phyloP scores from a whole-genome alignment of 37 sponge, comb jelly and placozoan species.

The Ephydatia muelleri region DNA sequence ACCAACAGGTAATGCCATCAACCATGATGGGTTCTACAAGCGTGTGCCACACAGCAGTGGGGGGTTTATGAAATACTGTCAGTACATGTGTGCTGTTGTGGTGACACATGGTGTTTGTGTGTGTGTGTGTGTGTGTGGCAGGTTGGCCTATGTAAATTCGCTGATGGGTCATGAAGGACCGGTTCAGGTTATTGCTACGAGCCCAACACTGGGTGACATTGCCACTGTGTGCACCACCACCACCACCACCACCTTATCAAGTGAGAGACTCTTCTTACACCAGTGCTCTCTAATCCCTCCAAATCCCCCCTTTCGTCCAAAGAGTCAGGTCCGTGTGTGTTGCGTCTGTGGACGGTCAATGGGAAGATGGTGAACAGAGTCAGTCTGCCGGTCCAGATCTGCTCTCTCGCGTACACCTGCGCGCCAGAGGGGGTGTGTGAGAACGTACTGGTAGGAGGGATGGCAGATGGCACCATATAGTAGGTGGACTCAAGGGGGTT shows the following conservation, averaged over 20 bases:
- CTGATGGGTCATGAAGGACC: slow-evolving; percentile 62
- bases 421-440: slow-evolving; percentile 91
- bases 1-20: slow-evolving; percentile 80
- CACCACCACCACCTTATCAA: neutral
- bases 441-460: slow-evolving; percentile 76
- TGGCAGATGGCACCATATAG: slow-evolving; percentile 76
- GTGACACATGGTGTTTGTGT: too few species aligned
- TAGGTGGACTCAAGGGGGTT: slow-evolving; percentile 6
- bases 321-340: slow-evolving; percentile 1
- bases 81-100: too few species aligned
- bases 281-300: too few species aligned
- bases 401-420: slow-evolving; percentile 78
- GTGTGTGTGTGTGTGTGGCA: too few species aligned
- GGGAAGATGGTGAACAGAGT: slow-evolving; percentile 55
- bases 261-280: too few species aligned
- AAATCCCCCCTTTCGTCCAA: too few species aligned
- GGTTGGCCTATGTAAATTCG: slow-evolving; percentile 77
- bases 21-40: too few species aligned
- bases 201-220: slow-evolving; percentile 94
- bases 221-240: slow-evolving; percentile 67
- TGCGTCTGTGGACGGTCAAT: slow-evolving; percentile 88
- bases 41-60: too few species aligned
- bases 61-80: too few species aligned
- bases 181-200: slow-evolving; percentile 82
- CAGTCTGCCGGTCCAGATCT: slow-evolving; percentile 34